These are phyloP conservation scores for Grus americana DNA, from an alignment of 2,113 vertebrate genomes.

Conservation along the genomic window DNA sequence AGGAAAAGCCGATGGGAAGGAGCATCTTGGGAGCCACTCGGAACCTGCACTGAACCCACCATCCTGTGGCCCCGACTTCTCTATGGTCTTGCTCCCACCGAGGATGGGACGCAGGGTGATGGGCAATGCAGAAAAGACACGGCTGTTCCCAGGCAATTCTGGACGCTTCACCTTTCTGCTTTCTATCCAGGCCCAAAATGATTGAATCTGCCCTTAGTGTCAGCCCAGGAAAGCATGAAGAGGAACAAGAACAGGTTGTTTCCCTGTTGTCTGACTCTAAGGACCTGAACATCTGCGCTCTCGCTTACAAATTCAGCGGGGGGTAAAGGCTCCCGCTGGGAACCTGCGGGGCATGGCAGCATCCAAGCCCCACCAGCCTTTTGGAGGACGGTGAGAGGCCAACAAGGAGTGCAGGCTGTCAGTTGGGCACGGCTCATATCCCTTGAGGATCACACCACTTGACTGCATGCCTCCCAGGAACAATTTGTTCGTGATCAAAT, in stretches of 20 bases:
- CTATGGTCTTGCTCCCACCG: neutral
- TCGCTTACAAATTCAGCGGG: neutral
- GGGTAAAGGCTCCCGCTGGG: neutral
- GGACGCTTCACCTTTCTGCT: neutral
- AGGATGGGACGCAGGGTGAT: neutral
- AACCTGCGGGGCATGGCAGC: neutral
- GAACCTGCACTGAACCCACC: neutral
- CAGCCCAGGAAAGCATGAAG: conserved; percentile 7
- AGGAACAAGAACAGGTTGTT: conserved; percentile 2
- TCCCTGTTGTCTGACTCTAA: conserved; percentile 6
- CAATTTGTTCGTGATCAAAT: neutral
- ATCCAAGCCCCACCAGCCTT: neutral
- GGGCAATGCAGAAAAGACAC: neutral
- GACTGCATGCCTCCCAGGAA: neutral
- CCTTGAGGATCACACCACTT: neutral
- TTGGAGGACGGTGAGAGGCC: neutral
- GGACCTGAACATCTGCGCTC: neutral
- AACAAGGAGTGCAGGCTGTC: neutral
- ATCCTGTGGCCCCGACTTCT: neutral
- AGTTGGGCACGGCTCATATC: fast-evolving
- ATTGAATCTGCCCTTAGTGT: neutral
- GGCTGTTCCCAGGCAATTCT: neutral
- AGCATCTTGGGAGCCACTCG: neutral
- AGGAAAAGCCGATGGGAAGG: neutral
- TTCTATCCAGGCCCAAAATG: neutral